Percentiles rank a stretch among this genome's conserved stretches.
These are phyloP conservation scores for Corynorhinus townsendii DNA, from an alignment of 2,113 vertebrate genomes.

Conservation along the genomic window DNA sequence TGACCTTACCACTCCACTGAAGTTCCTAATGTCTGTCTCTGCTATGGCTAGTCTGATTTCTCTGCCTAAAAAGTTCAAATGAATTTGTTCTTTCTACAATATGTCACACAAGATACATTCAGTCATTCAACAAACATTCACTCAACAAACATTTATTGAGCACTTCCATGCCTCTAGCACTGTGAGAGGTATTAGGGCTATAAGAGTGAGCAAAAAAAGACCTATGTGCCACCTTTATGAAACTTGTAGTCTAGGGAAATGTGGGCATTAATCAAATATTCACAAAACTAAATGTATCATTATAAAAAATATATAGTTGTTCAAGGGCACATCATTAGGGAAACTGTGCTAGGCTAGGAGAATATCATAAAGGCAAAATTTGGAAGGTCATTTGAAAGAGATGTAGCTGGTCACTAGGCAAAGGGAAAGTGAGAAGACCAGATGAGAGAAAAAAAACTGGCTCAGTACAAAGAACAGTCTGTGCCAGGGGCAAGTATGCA, in stretches of 20 bases:
- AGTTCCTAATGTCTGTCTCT: background rate
- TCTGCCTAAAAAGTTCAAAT: conserved; percentile 11
- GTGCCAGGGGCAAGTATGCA: rapidly evolving
- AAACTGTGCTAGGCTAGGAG: background rate
- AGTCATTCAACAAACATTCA: background rate
- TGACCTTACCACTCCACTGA: conserved; percentile 16
- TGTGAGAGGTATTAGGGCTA: background rate
- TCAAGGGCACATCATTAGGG: background rate
- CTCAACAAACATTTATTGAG: background rate
- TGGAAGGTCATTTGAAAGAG: background rate
- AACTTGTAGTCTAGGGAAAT: background rate
- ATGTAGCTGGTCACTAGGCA: background rate
- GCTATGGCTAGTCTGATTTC: conserved; percentile 3
- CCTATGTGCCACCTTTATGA: background rate
- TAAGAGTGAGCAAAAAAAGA: background rate
- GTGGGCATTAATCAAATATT: background rate
- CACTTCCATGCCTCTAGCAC: background rate
- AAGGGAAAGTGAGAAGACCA: background rate
- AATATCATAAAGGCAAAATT: background rate
- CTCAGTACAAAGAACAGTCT: background rate
- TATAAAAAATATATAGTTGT: background rate
- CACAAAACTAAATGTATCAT: background rate
- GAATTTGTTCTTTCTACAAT: background rate
- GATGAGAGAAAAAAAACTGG: no score
- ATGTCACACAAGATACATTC: background rate